Percentiles rank a stretch among this genome's conserved stretches.
Evolutionary conservation across 1,140 invertebrate genomes (phyloP).

Genomic region (Euborellia annulipes): DNA sequence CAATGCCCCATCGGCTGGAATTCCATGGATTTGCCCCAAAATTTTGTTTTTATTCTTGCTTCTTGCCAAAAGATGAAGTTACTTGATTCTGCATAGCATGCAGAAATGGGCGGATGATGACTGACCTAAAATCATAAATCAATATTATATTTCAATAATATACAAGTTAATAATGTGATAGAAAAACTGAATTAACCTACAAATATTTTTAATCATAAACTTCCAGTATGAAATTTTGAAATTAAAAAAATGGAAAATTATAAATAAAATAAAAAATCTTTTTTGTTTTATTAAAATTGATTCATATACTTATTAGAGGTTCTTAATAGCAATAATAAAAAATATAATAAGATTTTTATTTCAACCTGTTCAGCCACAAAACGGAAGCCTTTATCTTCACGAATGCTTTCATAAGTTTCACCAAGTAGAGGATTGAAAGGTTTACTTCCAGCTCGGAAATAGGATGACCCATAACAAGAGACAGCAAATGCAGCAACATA

Average conservation of each 20-base stretch:
- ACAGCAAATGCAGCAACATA: conserved; percentile 71
- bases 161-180: conserved; percentile 1
- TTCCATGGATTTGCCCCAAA: conserved; percentile 85
- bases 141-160: conserved; percentile 30
- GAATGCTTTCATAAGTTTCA: conserved; percentile 69
- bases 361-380: conserved; percentile 58
- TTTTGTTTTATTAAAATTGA: too few relatives aligned
- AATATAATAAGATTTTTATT: too few relatives aligned
- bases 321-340: too few relatives aligned
- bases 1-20: conserved; percentile 45
- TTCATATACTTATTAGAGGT: too few relatives aligned
- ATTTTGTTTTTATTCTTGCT: conserved; percentile 67
- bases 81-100: conserved; percentile 57
- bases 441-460: conserved; percentile 64
- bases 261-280: too few relatives aligned
- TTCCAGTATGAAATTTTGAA: too few relatives aligned
- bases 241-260: too few relatives aligned
- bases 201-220: not conserved
- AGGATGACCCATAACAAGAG: conserved; percentile 42
- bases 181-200: not conserved
- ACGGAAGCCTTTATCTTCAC: conserved; percentile 53
- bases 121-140: conserved; percentile 37
- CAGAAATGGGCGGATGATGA: conserved; percentile 74
- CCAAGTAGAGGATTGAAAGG: conserved; percentile 77
- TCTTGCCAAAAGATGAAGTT: conserved; percentile 71